phyloP scores from a whole-genome alignment of 2,113 vertebrate genomes.

The Bujurquina vittata region DNA sequence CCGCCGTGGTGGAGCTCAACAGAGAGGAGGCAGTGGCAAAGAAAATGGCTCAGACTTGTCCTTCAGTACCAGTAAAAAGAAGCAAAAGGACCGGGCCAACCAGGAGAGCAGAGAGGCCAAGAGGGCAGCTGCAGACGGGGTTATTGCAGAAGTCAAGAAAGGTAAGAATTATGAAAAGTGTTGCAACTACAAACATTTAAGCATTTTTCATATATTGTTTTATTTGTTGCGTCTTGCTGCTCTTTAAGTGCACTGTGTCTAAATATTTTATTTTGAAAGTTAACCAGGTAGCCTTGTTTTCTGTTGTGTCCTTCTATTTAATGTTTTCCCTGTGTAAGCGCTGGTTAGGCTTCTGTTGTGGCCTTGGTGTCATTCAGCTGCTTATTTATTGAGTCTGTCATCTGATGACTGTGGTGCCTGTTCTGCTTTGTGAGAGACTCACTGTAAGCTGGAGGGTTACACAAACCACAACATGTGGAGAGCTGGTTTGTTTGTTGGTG shows the following conservation, averaged over 20 bases:
- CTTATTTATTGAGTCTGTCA: background rate
- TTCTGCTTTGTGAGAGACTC: slow-evolving; percentile 1
- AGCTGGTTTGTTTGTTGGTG: background rate
- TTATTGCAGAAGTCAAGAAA: slow-evolving; percentile 75
- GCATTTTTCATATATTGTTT: background rate
- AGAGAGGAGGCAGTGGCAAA: slow-evolving; percentile 82
- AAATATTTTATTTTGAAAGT: background rate
- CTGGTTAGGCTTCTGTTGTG: background rate
- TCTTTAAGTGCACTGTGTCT: background rate
- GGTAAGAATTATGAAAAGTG: slow-evolving; percentile 64
- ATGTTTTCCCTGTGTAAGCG: background rate
- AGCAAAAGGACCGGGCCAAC: slow-evolving; percentile 95
- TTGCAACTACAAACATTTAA: background rate
- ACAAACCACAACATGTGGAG: background rate
- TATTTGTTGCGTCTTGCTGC: background rate
- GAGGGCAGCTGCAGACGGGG: slow-evolving; percentile 62
- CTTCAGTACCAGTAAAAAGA: slow-evolving; percentile 90
- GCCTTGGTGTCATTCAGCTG: background rate
- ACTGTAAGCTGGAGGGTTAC: background rate
- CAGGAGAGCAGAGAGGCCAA: slow-evolving; percentile 95
- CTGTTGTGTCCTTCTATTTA: background rate
- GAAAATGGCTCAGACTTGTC: slow-evolving; percentile 83
- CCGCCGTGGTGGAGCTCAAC: slow-evolving; percentile 62
- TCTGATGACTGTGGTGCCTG: background rate
- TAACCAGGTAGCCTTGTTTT: background rate